phyloP scores from a whole-genome alignment of 2,797 vertebrate genomes.

The Chelonia mydas region DNA sequence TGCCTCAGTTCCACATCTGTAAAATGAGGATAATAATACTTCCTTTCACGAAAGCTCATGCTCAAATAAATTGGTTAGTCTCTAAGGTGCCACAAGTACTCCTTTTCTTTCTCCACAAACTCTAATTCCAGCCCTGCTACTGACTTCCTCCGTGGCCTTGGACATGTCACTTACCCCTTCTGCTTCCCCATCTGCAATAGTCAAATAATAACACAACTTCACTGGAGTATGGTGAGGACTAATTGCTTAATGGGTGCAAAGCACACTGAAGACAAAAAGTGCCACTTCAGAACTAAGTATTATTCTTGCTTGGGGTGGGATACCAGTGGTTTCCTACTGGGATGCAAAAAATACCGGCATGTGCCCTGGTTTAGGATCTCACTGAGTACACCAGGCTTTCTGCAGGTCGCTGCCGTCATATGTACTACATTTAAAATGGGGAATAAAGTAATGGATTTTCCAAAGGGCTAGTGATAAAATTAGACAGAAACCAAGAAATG shows the following conservation, averaged over 20 bases:
- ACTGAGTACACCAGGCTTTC: not conserved
- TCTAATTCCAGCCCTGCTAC: not conserved
- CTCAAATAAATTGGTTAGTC: too few species aligned
- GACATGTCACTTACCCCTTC: rapidly evolving
- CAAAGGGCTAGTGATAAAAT: not conserved
- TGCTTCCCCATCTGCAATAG: not conserved
- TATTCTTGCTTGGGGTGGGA: not conserved
- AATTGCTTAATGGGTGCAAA: rapidly evolving
- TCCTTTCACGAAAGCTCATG: too few species aligned
- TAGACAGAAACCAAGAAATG: not conserved
- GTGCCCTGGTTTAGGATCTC: not conserved
- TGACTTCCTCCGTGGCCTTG: not conserved
- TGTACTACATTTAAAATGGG: not conserved
- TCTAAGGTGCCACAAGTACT: too few species aligned
- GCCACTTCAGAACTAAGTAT: not conserved
- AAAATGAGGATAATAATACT: not conserved
- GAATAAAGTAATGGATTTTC: not conserved
- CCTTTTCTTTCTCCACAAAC: not conserved
- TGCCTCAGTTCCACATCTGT: not conserved
- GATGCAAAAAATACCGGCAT: not conserved
- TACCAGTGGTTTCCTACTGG: not conserved
- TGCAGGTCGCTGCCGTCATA: not conserved
- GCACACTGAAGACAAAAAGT: not conserved
- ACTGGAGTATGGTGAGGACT: not conserved
- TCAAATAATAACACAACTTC: not conserved